A percentile compares a stretch with the other conserved stretches of the same genome.
Conservation (phyloP, 2,797 vertebrate genomes). For the Craterocephalus amniculus region DNA sequence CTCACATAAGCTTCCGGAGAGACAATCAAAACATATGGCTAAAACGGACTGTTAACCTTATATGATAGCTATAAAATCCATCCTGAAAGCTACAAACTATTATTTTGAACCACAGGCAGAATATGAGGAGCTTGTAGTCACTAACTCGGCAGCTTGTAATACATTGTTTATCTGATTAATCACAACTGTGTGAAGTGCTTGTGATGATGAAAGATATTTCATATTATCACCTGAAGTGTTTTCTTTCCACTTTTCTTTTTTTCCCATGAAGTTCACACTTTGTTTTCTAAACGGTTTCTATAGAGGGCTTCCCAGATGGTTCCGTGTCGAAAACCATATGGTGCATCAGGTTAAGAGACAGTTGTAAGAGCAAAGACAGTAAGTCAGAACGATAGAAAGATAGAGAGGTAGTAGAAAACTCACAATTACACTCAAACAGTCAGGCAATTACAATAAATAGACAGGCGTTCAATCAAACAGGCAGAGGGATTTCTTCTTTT, state of each 20-base stretch:
- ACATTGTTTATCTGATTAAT: too few relatives aligned
- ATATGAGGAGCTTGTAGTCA: too few relatives aligned
- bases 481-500: slow-evolving; percentile 24
- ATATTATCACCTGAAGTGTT: too few relatives aligned
- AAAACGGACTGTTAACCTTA: not conserved
- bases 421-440: slow-evolving; percentile 30
- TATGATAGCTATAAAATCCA: too few relatives aligned
- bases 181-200: not conserved
- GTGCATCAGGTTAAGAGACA: slow-evolving; percentile 1
- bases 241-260: not conserved
- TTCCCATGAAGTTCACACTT: not conserved
- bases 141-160: too few relatives aligned
- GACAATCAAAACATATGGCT: too few relatives aligned
- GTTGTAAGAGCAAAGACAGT: not conserved
- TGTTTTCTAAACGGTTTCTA: not conserved
- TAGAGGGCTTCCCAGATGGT: not conserved
- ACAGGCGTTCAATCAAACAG: slow-evolving; percentile 48
- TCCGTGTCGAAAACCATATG: slow-evolving; percentile 1
- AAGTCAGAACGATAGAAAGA: slow-evolving; percentile 23
- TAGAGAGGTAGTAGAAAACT: slow-evolving; percentile 21
- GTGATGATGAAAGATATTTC: not conserved
- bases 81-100: too few relatives aligned
- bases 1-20: not conserved
- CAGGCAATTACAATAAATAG: slow-evolving; percentile 43
- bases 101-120: too few relatives aligned